Conservation (phyloP, 2,113 vertebrate species). For the Phrynosoma blainvillii region DNA sequence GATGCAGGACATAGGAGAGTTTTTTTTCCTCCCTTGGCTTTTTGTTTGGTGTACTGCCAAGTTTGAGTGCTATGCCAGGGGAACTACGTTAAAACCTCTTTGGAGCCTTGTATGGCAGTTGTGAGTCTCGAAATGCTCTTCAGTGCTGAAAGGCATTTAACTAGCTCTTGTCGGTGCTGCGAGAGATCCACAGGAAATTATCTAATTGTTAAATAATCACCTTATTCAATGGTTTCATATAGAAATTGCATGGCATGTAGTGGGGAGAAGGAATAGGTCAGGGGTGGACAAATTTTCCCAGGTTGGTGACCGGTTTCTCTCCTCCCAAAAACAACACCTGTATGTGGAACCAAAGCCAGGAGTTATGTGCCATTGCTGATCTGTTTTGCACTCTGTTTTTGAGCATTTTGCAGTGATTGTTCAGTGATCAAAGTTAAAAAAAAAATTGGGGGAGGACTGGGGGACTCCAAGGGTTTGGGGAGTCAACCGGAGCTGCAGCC, state of each 20-base stretch:
- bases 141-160: neutral
- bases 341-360: too few species aligned
- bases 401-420: too few species aligned
- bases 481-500: too few species aligned
- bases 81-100: neutral
- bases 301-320: too few species aligned
- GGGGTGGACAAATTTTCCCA: too few species aligned
- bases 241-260: neutral
- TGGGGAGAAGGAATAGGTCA: neutral
- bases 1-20: neutral
- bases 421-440: too few species aligned
- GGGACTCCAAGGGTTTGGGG: too few species aligned
- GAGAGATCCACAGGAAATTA: neutral
- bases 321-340: too few species aligned
- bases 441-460: too few species aligned
- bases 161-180: neutral
- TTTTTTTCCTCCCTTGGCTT: neutral
- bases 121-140: neutral
- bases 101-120: neutral
- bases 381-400: too few species aligned
- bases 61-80: neutral
- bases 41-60: neutral
- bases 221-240: neutral
- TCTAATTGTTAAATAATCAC: neutral
- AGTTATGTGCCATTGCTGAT: too few species aligned